A percentile compares a stretch with the other conserved stretches of the same genome.
These are phyloP conservation scores for Ostrea denselamellosa DNA, from an alignment of 1,140 invertebrate genomes.

Conservation along the genomic window DNA sequence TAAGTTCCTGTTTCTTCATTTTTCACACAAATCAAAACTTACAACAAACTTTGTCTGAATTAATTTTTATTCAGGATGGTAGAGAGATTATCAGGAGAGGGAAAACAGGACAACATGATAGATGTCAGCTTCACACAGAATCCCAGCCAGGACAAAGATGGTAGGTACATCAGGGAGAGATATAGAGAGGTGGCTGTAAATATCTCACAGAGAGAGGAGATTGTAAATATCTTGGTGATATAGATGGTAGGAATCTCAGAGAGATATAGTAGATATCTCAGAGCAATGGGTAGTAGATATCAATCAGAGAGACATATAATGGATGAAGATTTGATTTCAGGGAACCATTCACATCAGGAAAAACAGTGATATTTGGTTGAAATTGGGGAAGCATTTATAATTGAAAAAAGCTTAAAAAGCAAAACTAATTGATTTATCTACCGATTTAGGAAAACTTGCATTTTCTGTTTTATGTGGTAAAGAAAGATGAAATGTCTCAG, in stretches of 20 bases:
- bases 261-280: neutral
- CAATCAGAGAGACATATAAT: neutral
- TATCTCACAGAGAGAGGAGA: neutral
- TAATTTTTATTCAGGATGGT: slow-evolving; percentile 65
- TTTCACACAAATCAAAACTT: neutral
- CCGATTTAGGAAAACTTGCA: too few species aligned
- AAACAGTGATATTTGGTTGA: too few species aligned
- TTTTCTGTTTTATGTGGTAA: too few species aligned
- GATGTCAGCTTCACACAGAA: slow-evolving; percentile 70
- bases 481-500: too few species aligned
- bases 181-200: neutral
- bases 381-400: too few species aligned
- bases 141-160: slow-evolving; percentile 66
- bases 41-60: neutral
- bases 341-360: too few species aligned
- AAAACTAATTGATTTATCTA: too few species aligned
- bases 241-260: too few species aligned
- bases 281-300: neutral
- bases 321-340: too few species aligned
- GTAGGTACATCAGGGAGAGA: slow-evolving; percentile 57
- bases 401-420: too few species aligned
- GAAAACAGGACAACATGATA: slow-evolving; percentile 23
- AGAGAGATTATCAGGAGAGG: slow-evolving; percentile 51
- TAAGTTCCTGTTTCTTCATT: neutral
- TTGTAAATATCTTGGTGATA: too few species aligned